Conservation (phyloP, 2,113 vertebrate genomes). For the Rousettus leschenaultii region DNA sequence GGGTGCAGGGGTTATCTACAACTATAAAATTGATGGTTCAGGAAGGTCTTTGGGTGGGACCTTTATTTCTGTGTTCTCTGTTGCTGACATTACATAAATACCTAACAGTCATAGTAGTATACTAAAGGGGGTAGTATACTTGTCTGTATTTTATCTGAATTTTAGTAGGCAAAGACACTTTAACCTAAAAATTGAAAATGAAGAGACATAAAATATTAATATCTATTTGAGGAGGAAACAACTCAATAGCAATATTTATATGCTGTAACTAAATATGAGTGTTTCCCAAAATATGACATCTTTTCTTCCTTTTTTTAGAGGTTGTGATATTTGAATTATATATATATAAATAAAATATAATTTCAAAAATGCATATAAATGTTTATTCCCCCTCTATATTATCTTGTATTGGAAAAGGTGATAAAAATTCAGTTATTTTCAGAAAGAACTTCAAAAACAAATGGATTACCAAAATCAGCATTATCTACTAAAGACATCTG, state of each 20-base stretch:
- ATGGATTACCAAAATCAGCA: not conserved
- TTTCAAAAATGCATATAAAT: not conserved
- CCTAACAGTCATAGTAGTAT: not conserved
- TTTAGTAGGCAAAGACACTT: not conserved
- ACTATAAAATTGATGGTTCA: no score
- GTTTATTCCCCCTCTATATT: not conserved
- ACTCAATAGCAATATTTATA: not conserved
- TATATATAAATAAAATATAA: not conserved
- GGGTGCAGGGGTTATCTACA: no score
- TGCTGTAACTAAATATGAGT: not conserved
- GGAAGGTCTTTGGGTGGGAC: no score
- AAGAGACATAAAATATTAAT: not conserved
- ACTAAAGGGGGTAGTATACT: not conserved
- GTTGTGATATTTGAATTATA: not conserved
- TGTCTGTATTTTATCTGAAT: not conserved
- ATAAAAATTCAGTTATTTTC: not conserved
- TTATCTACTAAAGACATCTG: not conserved
- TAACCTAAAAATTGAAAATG: not conserved
- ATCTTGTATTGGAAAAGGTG: not conserved
- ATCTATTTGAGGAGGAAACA: not conserved
- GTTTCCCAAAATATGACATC: not conserved
- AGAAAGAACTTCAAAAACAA: not conserved
- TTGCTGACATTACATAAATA: no score
- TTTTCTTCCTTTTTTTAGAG: not conserved
- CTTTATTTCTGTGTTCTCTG: no score